Evolutionary conservation across 2,888 invertebrate species (phyloP).

Genomic region (Eristalis arbustorum): DNA sequence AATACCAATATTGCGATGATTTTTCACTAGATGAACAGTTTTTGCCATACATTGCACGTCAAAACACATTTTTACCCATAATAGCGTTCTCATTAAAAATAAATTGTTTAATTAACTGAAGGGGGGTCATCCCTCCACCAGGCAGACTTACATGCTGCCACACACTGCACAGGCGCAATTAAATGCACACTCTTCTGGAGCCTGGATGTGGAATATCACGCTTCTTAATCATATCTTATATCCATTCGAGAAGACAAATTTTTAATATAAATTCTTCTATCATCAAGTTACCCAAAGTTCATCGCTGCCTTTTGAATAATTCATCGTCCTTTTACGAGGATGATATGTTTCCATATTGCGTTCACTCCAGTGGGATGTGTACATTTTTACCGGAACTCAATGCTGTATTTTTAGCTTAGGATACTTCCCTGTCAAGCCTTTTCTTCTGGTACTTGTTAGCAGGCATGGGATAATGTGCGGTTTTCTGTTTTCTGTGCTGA

Average conservation of each 20-base stretch:
- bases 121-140: too few relatives aligned
- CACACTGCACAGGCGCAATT: background rate
- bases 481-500: background rate
- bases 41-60: too few relatives aligned
- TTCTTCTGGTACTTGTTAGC: background rate
- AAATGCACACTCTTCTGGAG: background rate
- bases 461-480: background rate
- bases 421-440: background rate
- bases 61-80: too few relatives aligned
- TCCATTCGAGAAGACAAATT: constrained; percentile 5
- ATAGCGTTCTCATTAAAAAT: too few relatives aligned
- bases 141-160: background rate
- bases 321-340: constrained; percentile 27
- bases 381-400: background rate
- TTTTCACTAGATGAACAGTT: too few relatives aligned
- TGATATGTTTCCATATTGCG: constrained; percentile 44
- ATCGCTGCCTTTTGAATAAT: constrained; percentile 44
- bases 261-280: constrained; percentile 27
- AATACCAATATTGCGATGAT: too few relatives aligned
- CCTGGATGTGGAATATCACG: background rate
- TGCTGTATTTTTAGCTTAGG: background rate
- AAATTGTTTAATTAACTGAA: too few relatives aligned
- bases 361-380: background rate
- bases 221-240: background rate
- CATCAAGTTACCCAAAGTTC: constrained; percentile 7